Percentiles rank a stretch among this genome's conserved stretches.
Evolutionary conservation across 2,113 vertebrate species (phyloP).

Genomic region (Prionailurus bengalensis): DNA sequence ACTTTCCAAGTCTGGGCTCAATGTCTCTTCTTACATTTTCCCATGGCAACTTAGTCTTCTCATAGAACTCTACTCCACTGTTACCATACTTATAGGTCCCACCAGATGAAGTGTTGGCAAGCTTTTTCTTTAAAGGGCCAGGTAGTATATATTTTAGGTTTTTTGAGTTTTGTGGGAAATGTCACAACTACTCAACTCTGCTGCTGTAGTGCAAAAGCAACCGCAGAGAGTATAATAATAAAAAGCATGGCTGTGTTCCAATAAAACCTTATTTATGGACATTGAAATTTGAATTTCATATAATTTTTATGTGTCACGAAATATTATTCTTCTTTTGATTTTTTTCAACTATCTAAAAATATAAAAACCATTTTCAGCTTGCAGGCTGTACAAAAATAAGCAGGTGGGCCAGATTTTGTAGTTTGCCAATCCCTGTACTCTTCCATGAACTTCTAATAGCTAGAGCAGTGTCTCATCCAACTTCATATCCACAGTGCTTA

Average conservation of each 20-base stretch:
- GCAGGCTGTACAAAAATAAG: background rate
- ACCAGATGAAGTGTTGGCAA: background rate
- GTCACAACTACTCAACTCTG: background rate
- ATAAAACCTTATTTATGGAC: background rate
- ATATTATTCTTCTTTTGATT: background rate
- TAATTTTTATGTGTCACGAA: background rate
- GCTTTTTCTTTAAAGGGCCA: background rate
- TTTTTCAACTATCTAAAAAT: background rate
- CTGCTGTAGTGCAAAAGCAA: background rate
- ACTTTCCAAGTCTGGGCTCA: background rate
- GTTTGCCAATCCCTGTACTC: background rate
- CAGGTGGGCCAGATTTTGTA: background rate
- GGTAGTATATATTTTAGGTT: background rate
- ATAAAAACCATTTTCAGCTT: background rate
- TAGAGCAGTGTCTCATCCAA: background rate
- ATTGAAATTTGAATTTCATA: background rate
- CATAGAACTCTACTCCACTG: background rate
- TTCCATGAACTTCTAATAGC: background rate
- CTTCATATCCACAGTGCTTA: background rate
- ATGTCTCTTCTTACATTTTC: background rate
- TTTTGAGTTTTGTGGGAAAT: background rate
- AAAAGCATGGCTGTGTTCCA: background rate
- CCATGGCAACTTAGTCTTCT: background rate
- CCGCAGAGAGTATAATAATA: background rate
- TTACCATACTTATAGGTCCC: background rate